Evolutionary conservation across 1,140 invertebrate species (phyloP).

Genomic region (Drosophila repleta): DNA sequence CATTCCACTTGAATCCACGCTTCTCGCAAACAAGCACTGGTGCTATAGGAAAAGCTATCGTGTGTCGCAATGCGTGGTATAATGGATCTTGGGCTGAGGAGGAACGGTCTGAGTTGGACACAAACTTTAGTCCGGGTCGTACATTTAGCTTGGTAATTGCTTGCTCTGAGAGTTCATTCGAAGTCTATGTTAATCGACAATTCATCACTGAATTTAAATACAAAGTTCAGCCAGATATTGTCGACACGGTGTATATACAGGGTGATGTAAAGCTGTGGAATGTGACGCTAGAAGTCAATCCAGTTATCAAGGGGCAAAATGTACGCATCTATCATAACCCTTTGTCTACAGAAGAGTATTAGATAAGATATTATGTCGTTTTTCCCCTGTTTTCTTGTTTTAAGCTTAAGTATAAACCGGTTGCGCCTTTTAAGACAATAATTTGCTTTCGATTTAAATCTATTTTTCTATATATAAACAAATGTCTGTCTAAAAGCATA

Average conservation of each 20-base stretch:
- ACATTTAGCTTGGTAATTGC: constrained; percentile 83
- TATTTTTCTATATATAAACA: not conserved
- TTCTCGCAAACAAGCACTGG: constrained; percentile 84
- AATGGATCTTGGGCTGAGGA: constrained; percentile 84
- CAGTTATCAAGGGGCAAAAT: constrained; percentile 55
- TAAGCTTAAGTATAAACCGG: constrained; percentile 11
- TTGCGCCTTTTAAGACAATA: constrained; percentile 62
- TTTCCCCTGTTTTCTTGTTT: constrained; percentile 7
- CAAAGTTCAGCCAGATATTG: constrained; percentile 59
- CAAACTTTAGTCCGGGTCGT: constrained; percentile 84
- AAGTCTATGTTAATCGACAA: constrained; percentile 84
- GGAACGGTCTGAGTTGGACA: constrained; percentile 83
- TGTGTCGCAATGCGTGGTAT: constrained; percentile 85
- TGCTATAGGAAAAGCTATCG: constrained; percentile 74
- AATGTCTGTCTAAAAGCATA: not conserved
- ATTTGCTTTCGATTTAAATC: constrained; percentile 24
- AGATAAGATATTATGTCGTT: constrained; percentile 6
- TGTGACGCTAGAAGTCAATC: constrained; percentile 67
- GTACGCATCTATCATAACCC: constrained; percentile 74
- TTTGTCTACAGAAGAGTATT: constrained; percentile 43
- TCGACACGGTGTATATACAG: constrained; percentile 84
- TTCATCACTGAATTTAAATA: constrained; percentile 84
- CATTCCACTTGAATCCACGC: constrained; percentile 88
- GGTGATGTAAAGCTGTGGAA: constrained; percentile 84
- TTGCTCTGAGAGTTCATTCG: constrained; percentile 71